Evolutionary conservation across 2,113 vertebrate species (phyloP).

Genomic region (Benitochromis conjunctus): DNA sequence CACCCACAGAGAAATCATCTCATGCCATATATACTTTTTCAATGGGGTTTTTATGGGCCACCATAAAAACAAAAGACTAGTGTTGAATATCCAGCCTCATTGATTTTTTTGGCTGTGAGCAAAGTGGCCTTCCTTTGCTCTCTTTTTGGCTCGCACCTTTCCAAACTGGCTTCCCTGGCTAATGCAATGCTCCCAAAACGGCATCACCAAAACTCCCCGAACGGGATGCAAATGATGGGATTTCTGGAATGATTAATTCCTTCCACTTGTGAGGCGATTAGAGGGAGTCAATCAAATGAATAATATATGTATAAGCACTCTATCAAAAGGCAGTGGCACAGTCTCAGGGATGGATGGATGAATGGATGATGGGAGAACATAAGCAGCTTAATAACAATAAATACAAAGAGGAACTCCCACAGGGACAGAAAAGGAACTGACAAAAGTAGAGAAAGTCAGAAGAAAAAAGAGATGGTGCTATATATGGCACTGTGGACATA

Average conservation of each 20-base stretch:
- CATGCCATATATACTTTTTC: constrained; percentile 60
- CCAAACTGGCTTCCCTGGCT: not conserved
- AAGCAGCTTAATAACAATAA: constrained; percentile 50
- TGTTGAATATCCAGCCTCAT: constrained; percentile 60
- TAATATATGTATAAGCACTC: constrained; percentile 51
- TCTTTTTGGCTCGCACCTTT: not conserved
- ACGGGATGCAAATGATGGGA: constrained; percentile 37
- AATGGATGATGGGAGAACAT: constrained; percentile 14
- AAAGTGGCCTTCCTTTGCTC: not conserved
- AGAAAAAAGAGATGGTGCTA: not conserved
- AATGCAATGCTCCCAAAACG: not conserved
- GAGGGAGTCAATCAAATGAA: constrained; percentile 65
- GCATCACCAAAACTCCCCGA: not conserved
- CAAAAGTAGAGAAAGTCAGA: not conserved
- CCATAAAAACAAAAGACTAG: constrained; percentile 59
- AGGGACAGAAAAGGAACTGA: not conserved
- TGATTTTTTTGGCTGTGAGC: constrained; percentile 49
- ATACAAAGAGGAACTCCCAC: not conserved
- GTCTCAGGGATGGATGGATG: constrained; percentile 1
- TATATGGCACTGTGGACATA: not conserved
- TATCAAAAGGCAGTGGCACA: constrained; percentile 27
- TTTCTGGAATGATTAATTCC: constrained; percentile 62
- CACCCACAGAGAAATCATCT: constrained; percentile 60
- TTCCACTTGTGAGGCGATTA: constrained; percentile 60
- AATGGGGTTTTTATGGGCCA: constrained; percentile 50